phyloP scores from a whole-genome alignment of 2,888 invertebrate species.

The Adelphocoris suturalis region DNA sequence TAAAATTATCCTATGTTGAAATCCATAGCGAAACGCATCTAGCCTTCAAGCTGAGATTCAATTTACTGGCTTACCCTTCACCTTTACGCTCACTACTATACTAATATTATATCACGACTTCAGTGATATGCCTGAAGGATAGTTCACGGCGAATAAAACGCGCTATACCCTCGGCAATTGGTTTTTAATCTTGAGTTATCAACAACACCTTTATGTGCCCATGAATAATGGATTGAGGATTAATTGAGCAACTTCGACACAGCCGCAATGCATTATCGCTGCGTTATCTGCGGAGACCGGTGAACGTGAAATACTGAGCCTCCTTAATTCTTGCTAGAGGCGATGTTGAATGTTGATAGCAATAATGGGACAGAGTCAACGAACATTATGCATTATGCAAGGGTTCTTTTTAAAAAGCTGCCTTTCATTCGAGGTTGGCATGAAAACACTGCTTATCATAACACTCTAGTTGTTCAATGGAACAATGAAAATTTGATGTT shows the following conservation, averaged over 20 bases:
- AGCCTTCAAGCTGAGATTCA: conserved; percentile 37
- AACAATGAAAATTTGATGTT: background rate
- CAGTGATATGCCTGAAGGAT: conserved; percentile 55
- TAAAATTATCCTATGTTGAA: background rate
- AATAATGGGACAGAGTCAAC: conserved; percentile 15
- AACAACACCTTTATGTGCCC: conserved; percentile 53
- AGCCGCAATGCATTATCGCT: conserved; percentile 16
- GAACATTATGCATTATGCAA: conserved; percentile 4
- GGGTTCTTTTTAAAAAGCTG: background rate
- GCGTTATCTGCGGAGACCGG: background rate
- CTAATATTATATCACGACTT: conserved; percentile 55
- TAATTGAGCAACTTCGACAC: conserved; percentile 55
- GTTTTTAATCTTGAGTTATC: conserved; percentile 55
- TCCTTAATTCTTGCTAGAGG: background rate
- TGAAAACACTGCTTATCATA: background rate
- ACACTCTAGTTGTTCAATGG: background rate
- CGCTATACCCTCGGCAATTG: conserved; percentile 30
- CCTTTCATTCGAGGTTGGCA: background rate
- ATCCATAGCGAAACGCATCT: conserved; percentile 15
- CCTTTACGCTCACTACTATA: conserved; percentile 46
- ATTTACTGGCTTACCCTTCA: conserved; percentile 56
- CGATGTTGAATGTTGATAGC: background rate
- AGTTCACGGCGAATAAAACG: conserved; percentile 33
- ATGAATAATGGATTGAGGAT: conserved; percentile 62
- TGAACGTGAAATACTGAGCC: conserved; percentile 8